Conservation (phyloP, 1,140 invertebrate species). For the Thaumatotibia leucotreta region DNA sequence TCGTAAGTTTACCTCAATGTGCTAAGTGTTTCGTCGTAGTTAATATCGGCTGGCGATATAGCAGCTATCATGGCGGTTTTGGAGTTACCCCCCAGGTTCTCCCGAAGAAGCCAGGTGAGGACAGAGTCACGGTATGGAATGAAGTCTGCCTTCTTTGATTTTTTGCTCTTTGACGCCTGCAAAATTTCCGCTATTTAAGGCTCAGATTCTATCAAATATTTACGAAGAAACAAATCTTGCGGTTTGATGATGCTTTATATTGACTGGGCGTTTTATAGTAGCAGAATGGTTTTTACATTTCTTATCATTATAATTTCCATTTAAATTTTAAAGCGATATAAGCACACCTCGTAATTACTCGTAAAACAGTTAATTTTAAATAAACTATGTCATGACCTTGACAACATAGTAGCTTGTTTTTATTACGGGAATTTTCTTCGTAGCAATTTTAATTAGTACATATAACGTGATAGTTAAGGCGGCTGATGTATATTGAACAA, state of each 20-base stretch:
- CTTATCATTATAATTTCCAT: not conserved
- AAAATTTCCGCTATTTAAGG: conserved; percentile 14
- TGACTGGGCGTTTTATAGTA: too few relatives aligned
- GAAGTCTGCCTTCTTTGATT: conserved; percentile 97
- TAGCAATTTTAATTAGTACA: not conserved
- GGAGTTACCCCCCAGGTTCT: conserved; percentile 99
- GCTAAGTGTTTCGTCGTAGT: conserved; percentile 98
- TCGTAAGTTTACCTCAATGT: conserved; percentile 85
- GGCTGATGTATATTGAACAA: too few relatives aligned
- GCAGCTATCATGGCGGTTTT: conserved; percentile 99
- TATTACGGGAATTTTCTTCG: not conserved
- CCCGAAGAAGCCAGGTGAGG: conserved; percentile 97
- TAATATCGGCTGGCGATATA: conserved; percentile 98
- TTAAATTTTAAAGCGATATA: not conserved
- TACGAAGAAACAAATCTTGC: too few relatives aligned
- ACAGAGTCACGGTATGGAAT: conserved; percentile 99
- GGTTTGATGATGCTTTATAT: too few relatives aligned
- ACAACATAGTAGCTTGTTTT: not conserved
- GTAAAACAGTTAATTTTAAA: too few relatives aligned
- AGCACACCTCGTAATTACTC: not conserved
- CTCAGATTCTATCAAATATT: too few relatives aligned
- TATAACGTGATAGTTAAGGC: too few relatives aligned
- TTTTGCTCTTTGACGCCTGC: conserved; percentile 94
- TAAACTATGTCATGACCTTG: not conserved
- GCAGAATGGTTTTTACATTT: too few relatives aligned